Percentiles rank a stretch among this genome's conserved stretches.
phyloP scores from a whole-genome alignment of 2,113 vertebrate species.

The Alectura lathami region DNA sequence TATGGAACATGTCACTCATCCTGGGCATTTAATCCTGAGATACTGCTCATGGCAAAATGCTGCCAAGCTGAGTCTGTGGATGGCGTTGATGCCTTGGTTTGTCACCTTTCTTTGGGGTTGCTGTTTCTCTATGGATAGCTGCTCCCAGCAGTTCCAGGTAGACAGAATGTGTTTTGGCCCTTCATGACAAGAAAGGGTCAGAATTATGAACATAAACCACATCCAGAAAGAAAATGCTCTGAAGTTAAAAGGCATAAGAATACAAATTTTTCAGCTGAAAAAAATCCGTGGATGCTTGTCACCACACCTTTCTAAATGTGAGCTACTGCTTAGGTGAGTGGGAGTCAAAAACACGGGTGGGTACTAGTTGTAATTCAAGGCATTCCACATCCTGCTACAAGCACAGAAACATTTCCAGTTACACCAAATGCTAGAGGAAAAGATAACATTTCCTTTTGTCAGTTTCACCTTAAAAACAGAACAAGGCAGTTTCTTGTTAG shows the following conservation, averaged over 20 bases:
- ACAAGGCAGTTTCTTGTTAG: slow-evolving; percentile 5
- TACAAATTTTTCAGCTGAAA: neutral
- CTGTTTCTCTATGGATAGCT: neutral
- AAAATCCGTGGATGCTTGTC: neutral
- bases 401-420: slow-evolving; percentile 28
- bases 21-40: neutral
- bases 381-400: neutral
- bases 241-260: neutral
- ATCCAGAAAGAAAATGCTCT: neutral
- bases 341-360: neutral
- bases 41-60: neutral
- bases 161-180: neutral
- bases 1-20: neutral
- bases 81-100: accelerated
- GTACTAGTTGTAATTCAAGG: slow-evolving; percentile 2
- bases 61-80: accelerated
- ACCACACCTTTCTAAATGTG: neutral
- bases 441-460: slow-evolving; percentile 30
- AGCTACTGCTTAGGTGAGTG: neutral
- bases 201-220: neutral
- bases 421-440: slow-evolving; percentile 2
- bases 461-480: neutral
- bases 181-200: neutral
- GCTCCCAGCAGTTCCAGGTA: neutral
- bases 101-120: neutral